Base-by-base conservation (phyloP, 2,113 vertebrate genomes). In the Abramis brama region DNA sequence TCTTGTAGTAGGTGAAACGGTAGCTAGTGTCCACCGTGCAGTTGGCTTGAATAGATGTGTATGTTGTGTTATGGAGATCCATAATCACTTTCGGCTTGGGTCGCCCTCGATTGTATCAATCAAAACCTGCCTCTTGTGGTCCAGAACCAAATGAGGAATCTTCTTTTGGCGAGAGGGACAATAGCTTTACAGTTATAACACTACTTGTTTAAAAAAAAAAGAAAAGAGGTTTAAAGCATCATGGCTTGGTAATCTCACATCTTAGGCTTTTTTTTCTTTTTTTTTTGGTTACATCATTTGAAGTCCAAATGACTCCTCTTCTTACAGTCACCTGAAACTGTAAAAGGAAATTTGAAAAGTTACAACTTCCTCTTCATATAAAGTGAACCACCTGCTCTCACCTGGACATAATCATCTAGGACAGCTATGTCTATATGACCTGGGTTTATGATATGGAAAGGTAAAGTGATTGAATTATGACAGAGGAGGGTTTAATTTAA, bases 11-110 rank as follows among this genome's bases (percentile, higher is more conserved):
- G 71, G 88, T 91, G 76, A 93, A 95, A 79, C 93, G 92, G 85
- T 94, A 95, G 89, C 91, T 93, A 36, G 85, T 94, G 87, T 95
- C 91, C 76, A 93, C 85, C 0, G 89, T 93, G 90, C 94, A 95
- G 91, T 94, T 94, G 5, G 87, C 71, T 52, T 62, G 86, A 57
- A 75, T 55, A 39, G 11, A 77, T 1, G 27, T 50, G 52, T 86
- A 82, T 3, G 91, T 94, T 23, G 25, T 85, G 21, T 95, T 95
- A 80, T 85, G 85, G 87, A 71, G 59, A 60, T 92, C 92, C 94
- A 94, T 94, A 47, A 45, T 47, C 50, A 23, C 21, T 36, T 82
- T 45, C 75, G 79, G 70, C 17, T 10, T 62, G 79, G 12, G n/a
- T 68, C 2, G 23, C 27, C 6, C 13, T 64, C 7, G 62, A n/a